phyloP scores from a whole-genome alignment of 2,888 invertebrate species.

The Athripsodes cinereus region DNA sequence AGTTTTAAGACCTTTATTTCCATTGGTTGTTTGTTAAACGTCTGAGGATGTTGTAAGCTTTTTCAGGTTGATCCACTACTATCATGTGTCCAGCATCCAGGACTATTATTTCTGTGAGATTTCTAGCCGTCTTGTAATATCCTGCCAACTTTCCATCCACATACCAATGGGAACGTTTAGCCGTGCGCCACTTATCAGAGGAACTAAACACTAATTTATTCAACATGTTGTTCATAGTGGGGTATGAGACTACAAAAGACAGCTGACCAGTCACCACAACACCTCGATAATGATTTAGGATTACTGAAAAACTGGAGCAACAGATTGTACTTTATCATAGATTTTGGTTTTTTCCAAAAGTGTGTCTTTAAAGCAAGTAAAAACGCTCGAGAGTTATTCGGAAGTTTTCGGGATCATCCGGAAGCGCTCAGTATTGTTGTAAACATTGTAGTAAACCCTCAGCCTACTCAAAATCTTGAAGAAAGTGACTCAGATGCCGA shows the following conservation, averaged over 20 bases:
- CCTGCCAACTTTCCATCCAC: not conserved
- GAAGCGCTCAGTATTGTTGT: too few species aligned
- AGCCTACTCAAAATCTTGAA: too few species aligned
- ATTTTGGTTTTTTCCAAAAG: too few species aligned
- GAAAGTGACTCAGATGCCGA: too few species aligned
- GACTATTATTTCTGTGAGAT: not conserved
- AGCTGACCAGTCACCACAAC: not conserved
- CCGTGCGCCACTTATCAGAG: not conserved
- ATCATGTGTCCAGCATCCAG: not conserved
- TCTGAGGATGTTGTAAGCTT: not conserved
- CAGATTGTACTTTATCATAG: too few species aligned
- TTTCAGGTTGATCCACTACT: not conserved
- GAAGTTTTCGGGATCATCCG: too few species aligned
- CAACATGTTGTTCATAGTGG: not conserved
- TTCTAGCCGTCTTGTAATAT: not conserved
- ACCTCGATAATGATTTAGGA: constrained; percentile 32
- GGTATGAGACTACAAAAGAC: not conserved
- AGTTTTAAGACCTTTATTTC: too few species aligned
- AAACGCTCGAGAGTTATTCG: too few species aligned
- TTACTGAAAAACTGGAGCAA: too few species aligned
- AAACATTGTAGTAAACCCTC: too few species aligned
- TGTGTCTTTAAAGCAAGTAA: too few species aligned
- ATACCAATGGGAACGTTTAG: not conserved
- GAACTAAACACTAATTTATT: not conserved
- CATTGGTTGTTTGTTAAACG: too few species aligned